Conservation (phyloP, 2,797 vertebrate species). For the Remorina albescens region DNA sequence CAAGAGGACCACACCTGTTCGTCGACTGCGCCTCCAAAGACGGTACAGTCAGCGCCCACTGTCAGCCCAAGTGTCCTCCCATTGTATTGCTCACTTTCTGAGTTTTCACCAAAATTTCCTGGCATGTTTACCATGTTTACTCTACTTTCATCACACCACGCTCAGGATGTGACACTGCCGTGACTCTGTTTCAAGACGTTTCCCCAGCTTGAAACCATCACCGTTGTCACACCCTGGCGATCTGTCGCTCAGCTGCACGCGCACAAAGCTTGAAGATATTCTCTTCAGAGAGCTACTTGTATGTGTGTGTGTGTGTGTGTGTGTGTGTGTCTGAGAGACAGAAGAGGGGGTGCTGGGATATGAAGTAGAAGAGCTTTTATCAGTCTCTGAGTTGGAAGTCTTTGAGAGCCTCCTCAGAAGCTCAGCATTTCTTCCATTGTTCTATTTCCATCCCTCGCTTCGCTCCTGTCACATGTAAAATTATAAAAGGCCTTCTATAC, state of each 20-base stretch:
- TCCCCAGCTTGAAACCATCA: conserved; percentile 82
- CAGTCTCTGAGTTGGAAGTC: conserved; percentile 86
- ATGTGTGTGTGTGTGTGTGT: conserved; percentile 32
- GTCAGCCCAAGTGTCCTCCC: conserved; percentile 52
- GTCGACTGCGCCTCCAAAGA: conserved; percentile 6
- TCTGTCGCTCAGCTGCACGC: conserved; percentile 75
- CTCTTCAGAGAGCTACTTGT: conserved; percentile 74
- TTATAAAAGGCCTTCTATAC: conserved; percentile 82
- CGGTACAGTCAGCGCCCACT: conserved; percentile 49
- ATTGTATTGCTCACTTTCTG: conserved; percentile 72
- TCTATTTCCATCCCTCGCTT: conserved; percentile 84
- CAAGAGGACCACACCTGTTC: conserved; percentile 2
- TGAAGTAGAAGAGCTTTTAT: conserved; percentile 85
- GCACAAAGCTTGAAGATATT: conserved; percentile 76
- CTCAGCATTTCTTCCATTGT: conserved; percentile 86
- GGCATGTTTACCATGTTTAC: conserved; percentile 82
- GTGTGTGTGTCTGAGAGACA: conserved; percentile 57
- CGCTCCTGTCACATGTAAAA: conserved; percentile 86
- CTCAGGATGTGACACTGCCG: conserved; percentile 77
- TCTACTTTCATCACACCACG: conserved; percentile 72
- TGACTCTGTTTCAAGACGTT: conserved; percentile 75
- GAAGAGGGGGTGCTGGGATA: conserved; percentile 75
- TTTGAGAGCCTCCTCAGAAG: conserved; percentile 87
- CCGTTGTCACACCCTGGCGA: conserved; percentile 81
- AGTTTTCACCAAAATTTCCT: conserved; percentile 76